These are phyloP conservation scores for Hirudinaria manillensis DNA, from an alignment of 2,888 invertebrate species.

Conservation along the genomic window DNA sequence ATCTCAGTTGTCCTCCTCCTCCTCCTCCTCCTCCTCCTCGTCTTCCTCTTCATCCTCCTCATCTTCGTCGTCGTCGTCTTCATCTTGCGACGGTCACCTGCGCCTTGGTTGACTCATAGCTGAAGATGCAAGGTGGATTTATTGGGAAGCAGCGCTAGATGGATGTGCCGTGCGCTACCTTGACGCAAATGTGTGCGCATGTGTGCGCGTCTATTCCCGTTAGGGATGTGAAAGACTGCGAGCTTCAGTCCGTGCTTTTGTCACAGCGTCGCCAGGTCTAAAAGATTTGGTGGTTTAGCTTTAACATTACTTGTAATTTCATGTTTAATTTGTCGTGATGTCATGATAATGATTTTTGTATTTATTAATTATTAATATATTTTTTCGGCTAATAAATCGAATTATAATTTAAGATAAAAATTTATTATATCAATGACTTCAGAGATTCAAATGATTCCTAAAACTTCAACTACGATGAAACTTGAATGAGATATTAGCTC, in stretches of 20 bases:
- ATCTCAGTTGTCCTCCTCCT: background rate
- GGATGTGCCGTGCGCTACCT: background rate
- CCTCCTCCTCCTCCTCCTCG: background rate
- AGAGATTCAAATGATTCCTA: too few species aligned
- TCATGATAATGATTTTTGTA: too few species aligned
- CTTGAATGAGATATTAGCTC: too few species aligned
- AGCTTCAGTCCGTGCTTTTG: background rate
- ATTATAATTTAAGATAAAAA: too few species aligned
- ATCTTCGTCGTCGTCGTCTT: background rate
- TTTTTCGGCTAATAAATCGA: too few species aligned
- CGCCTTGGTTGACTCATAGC: slow-evolving; percentile 6
- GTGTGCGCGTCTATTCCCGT: background rate
- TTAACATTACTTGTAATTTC: too few species aligned
- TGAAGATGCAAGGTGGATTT: slow-evolving; percentile 2
- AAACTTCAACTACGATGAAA: too few species aligned
- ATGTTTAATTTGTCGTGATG: too few species aligned
- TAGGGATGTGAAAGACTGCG: background rate
- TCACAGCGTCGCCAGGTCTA: background rate
- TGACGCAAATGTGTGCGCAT: background rate
- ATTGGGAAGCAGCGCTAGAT: slow-evolving; percentile 4
- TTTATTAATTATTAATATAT: too few species aligned
- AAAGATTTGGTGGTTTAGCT: too few species aligned
- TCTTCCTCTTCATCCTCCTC: background rate
- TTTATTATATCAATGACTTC: too few species aligned
- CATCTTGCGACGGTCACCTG: background rate